Conservation (phyloP, 1,140 invertebrate species). For the Palaemon carinicauda region DNA sequence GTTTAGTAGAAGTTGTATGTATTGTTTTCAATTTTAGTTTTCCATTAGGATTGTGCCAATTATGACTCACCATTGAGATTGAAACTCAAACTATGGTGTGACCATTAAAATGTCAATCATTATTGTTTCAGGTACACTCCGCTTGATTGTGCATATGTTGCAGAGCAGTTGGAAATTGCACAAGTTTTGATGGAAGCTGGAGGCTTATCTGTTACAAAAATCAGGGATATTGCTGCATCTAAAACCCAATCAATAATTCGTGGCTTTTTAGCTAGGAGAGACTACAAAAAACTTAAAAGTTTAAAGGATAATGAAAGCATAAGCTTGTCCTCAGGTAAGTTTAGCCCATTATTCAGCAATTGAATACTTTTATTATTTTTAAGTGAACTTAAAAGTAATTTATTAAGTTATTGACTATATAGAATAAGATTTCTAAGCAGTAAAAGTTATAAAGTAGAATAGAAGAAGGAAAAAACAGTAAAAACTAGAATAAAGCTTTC, state of each 20-base stretch:
- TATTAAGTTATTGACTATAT: no score
- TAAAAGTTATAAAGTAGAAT: no score
- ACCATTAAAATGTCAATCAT: not conserved
- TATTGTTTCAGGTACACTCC: slow-evolving; percentile 24
- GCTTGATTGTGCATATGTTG: slow-evolving; percentile 41
- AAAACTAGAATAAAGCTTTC: no score
- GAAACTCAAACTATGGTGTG: not conserved
- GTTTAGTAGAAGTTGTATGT: no score
- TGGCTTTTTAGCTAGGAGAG: not conserved
- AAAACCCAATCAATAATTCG: slow-evolving; percentile 21
- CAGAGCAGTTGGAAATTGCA: slow-evolving; percentile 43
- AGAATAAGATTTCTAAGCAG: no score
- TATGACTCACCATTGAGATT: not conserved
- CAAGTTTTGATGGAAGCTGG: slow-evolving; percentile 35
- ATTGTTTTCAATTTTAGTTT: no score
- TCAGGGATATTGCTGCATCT: slow-evolving; percentile 41
- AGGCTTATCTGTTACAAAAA: slow-evolving; percentile 37
- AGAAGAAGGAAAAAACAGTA: no score
- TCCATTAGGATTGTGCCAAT: no score
- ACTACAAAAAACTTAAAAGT: not conserved
- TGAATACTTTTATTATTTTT: no score
- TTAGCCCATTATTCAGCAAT: no score
- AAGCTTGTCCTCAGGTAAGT: no score
- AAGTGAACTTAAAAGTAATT: no score
- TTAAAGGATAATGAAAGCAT: not conserved